Conservation (phyloP, 1,140 invertebrate species). For the Pseudomyrmex pallidus region DNA sequence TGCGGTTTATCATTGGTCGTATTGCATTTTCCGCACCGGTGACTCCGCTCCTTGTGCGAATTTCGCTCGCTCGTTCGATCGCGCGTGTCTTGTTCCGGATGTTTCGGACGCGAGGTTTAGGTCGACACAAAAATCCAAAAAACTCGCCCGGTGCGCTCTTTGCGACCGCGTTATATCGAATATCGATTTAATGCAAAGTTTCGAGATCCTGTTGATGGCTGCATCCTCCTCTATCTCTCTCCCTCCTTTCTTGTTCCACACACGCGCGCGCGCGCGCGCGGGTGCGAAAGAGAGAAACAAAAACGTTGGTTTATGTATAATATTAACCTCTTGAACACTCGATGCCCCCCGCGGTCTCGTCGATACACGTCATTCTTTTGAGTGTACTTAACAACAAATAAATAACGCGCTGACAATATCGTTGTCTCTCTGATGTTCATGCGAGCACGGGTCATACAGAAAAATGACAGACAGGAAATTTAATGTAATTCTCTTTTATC, state of each 20-base stretch:
- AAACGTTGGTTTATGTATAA: constrained; percentile 43
- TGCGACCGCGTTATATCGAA: constrained; percentile 23
- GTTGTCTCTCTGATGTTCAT: background rate
- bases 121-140: too few species aligned
- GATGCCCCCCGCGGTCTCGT: constrained; percentile 13
- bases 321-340: constrained; percentile 54
- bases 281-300: constrained; percentile 43
- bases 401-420: constrained; percentile 42
- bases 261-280: too few species aligned
- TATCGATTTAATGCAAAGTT: constrained; percentile 68
- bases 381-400: constrained; percentile 8
- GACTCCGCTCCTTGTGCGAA: constrained; percentile 42
- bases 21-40: constrained; percentile 61
- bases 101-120: too few species aligned
- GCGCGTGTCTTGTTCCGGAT: background rate
- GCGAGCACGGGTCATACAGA: background rate
- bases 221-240: too few species aligned
- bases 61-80: constrained; percentile 33
- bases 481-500: background rate
- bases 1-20: constrained; percentile 44
- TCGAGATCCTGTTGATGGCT: constrained; percentile 50
- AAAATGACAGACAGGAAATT: background rate
- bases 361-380: constrained; percentile 50
- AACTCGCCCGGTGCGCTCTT: too few species aligned
- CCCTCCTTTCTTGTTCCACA: too few species aligned